A percentile compares a stretch with the other conserved stretches of the same genome.
phyloP scores from a whole-genome alignment of 2,113 vertebrate genomes.

The Xenopus laevis region DNA sequence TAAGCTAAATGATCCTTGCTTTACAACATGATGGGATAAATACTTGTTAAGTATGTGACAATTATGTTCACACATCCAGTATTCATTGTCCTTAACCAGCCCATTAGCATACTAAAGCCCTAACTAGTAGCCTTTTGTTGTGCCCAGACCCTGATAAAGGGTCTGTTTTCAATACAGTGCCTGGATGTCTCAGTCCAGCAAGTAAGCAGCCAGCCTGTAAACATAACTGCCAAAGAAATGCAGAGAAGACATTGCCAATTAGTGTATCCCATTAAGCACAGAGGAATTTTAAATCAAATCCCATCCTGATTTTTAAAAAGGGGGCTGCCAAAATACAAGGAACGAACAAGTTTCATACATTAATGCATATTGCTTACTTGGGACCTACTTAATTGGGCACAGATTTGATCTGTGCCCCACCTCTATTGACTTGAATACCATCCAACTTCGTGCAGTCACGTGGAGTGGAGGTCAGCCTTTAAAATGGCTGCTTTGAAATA shows the following conservation, averaged over 20 bases:
- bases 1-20: not conserved
- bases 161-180: not conserved
- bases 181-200: not conserved
- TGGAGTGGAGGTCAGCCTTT: too few species aligned
- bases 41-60: constrained; percentile 16
- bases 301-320: too few species aligned
- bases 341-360: too few species aligned
- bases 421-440: too few species aligned
- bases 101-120: constrained; percentile 9
- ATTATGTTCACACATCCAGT: not conserved
- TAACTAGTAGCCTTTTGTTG: not conserved
- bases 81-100: constrained; percentile 3
- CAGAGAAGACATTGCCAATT: not conserved
- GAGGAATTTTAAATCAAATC: too few species aligned
- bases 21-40: constrained; percentile 15
- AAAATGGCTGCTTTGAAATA: too few species aligned
- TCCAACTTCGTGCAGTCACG: too few species aligned
- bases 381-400: too few species aligned
- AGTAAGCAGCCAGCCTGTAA: not conserved
- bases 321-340: too few species aligned
- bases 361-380: too few species aligned
- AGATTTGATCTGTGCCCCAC: too few species aligned
- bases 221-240: not conserved
- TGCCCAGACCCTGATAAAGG: constrained; percentile 7
- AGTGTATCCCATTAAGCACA: not conserved